A percentile compares a stretch with the other conserved stretches of the same genome.
Evolutionary conservation across 1,140 invertebrate genomes (phyloP).

Genomic region (Sinella curviseta): DNA sequence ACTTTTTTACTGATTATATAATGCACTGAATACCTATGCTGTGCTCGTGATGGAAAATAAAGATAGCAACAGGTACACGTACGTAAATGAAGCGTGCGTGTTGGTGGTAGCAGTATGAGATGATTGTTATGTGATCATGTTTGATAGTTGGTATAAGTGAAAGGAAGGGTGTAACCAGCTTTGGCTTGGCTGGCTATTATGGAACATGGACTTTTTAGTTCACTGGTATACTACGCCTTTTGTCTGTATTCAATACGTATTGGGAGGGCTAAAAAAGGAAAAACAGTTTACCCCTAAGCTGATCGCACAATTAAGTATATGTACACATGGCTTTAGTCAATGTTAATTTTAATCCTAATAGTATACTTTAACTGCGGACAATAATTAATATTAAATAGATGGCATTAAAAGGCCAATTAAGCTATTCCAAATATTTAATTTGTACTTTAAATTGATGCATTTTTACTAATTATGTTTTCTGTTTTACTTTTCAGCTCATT

Average conservation of each 20-base stretch:
- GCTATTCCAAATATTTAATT: too few relatives aligned
- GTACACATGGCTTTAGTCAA: too few relatives aligned
- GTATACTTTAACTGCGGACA: too few relatives aligned
- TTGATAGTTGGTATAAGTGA: neutral
- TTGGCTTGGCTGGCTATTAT: neutral
- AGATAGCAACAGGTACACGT: neutral
- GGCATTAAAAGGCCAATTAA: too few relatives aligned
- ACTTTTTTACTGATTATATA: neutral
- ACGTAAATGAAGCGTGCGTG: neutral
- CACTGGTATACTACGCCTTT: neutral
- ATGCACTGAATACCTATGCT: neutral
- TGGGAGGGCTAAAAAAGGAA: too few relatives aligned
- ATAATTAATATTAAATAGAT: too few relatives aligned
- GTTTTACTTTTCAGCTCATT: constrained; percentile 67
- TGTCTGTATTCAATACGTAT: neutral
- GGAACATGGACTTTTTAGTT: neutral
- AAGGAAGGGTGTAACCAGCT: constrained; percentile 8
- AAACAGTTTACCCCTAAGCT: too few relatives aligned
- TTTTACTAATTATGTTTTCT: constrained; percentile 32
- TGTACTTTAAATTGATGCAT: neutral
- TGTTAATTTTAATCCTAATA: too few relatives aligned
- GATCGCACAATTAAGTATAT: too few relatives aligned
- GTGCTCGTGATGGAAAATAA: neutral
- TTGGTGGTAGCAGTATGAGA: neutral
- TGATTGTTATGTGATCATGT: neutral